Conservation (phyloP, 1,140 invertebrate genomes). For the Drosophila oshimai region DNA sequence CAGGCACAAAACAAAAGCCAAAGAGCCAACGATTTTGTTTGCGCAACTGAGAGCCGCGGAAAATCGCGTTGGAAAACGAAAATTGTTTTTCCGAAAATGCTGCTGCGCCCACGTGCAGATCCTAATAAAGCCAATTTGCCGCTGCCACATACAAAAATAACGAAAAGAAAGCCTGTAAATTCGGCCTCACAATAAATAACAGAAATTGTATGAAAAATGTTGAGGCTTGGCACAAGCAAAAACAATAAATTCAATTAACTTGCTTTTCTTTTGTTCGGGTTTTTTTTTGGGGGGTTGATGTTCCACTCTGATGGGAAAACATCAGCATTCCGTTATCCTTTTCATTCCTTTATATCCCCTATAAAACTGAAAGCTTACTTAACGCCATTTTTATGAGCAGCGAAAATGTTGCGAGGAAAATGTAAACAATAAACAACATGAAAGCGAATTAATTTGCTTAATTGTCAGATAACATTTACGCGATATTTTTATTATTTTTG, state of each 20-base stretch:
- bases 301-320: conserved; percentile 24
- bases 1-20: conserved; percentile 28
- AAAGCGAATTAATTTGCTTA: conserved; percentile 47
- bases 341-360: conserved; percentile 8
- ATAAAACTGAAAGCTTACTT: conserved; percentile 39
- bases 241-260: conserved; percentile 63
- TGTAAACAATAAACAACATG: conserved; percentile 17
- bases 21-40: conserved; percentile 33
- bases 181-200: conserved; percentile 4
- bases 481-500: conserved; percentile 11
- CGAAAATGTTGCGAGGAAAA: conserved; percentile 2
- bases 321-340: conserved; percentile 28
- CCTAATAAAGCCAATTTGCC: conserved; percentile 54
- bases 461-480: conserved; percentile 33
- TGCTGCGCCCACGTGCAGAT: conserved; percentile 18
- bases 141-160: neutral
- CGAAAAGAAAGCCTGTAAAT: conserved; percentile 17
- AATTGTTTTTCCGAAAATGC: conserved; percentile 41
- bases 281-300: conserved; percentile 1
- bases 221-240: conserved; percentile 18
- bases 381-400: conserved; percentile 39
- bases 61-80: conserved; percentile 27
- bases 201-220: conserved; percentile 24
- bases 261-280: conserved; percentile 5
- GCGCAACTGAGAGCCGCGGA: neutral